Evolutionary conservation across 2,888 invertebrate species (phyloP).

Genomic region (Tetheella fluctuosa): DNA sequence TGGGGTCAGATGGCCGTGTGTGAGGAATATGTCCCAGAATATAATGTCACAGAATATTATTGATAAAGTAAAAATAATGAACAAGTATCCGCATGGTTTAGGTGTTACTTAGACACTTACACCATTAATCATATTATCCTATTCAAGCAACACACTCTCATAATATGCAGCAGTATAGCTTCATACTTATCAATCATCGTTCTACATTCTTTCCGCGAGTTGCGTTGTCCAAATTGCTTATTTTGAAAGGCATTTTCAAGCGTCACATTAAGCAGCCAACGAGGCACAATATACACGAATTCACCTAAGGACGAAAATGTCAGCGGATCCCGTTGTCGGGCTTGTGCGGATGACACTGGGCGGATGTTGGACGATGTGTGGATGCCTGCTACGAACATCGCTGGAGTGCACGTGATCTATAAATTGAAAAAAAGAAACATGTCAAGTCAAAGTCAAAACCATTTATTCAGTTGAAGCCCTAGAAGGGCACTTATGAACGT

Average conservation of each 20-base stretch:
- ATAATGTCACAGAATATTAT: too few species aligned
- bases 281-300: slow-evolving; percentile 16
- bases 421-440: slow-evolving; percentile 30
- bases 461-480: too few species aligned
- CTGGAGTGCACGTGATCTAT: slow-evolving; percentile 73
- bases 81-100: background rate
- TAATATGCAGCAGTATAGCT: background rate
- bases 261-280: slow-evolving; percentile 4
- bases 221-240: background rate
- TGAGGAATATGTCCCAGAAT: too few species aligned
- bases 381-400: slow-evolving; percentile 75
- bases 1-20: too few species aligned
- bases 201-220: background rate
- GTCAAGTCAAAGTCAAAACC: too few species aligned
- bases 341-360: slow-evolving; percentile 52
- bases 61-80: too few species aligned
- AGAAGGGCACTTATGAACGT: too few species aligned
- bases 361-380: slow-evolving; percentile 52
- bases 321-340: slow-evolving; percentile 26
- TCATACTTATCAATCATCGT: background rate
- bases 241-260: slow-evolving; percentile 2
- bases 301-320: slow-evolving; percentile 37
- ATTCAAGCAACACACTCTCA: background rate
- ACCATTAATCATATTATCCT: background rate
- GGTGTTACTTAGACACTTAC: background rate